A percentile compares a stretch with the other conserved stretches of the same genome.
Conservation (phyloP, 2,113 vertebrate species). For the Varanus komodoensis region DNA sequence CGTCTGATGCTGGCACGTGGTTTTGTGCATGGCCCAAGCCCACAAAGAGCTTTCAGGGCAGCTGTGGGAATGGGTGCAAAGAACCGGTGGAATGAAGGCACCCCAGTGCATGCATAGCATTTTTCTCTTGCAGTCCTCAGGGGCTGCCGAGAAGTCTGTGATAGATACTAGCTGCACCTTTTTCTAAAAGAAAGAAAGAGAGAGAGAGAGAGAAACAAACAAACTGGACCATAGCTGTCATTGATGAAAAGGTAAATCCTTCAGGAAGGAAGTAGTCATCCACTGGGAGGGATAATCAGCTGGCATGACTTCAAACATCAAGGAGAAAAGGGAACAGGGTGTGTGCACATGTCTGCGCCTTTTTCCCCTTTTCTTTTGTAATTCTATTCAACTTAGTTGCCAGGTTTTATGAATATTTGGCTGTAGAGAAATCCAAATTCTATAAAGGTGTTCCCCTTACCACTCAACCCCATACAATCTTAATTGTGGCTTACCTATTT, state of each 20-base stretch:
- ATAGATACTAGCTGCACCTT: not conserved
- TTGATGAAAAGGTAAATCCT: constrained; percentile 17
- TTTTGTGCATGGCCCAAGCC: not conserved
- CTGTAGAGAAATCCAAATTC: not conserved
- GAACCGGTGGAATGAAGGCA: not conserved
- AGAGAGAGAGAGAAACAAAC: too few species aligned
- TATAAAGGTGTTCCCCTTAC: not conserved
- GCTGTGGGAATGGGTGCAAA: not conserved
- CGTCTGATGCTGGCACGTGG: not conserved
- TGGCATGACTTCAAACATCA: not conserved
- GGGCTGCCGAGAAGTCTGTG: not conserved
- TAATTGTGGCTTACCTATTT: not conserved
- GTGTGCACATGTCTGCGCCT: not conserved
- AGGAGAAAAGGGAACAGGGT: not conserved
- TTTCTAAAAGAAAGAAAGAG: not conserved
- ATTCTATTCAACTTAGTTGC: not conserved
- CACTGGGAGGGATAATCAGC: constrained; percentile 20
- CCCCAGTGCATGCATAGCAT: too few species aligned
- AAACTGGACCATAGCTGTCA: not conserved
- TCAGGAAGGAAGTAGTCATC: constrained; percentile 30
- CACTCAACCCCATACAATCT: not conserved
- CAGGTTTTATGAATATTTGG: not conserved
- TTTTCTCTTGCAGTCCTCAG: too few species aligned
- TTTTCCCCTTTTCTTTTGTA: not conserved
- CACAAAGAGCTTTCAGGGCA: not conserved